These are phyloP conservation scores for Varanus komodoensis DNA, from an alignment of 2,113 vertebrate species.

Conservation along the genomic window DNA sequence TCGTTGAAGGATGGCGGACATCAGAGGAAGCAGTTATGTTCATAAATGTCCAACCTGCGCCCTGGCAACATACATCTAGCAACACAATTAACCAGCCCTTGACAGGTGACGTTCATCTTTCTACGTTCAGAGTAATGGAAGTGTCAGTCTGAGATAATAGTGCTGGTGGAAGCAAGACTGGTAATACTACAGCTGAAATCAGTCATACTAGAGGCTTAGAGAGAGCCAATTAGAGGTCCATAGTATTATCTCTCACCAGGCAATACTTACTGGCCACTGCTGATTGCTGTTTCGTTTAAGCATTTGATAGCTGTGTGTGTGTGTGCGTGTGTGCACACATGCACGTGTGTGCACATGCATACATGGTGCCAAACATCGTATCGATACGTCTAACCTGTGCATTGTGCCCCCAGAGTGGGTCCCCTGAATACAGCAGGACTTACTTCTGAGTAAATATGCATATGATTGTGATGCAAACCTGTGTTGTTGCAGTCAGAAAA, in stretches of 20 bases:
- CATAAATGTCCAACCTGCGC: constrained; percentile 88
- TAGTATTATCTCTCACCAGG: constrained; percentile 78
- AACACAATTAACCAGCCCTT: constrained; percentile 94
- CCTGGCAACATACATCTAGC: constrained; percentile 90
- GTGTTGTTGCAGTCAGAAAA: constrained; percentile 57
- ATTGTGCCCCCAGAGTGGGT: background rate
- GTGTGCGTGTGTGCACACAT: constrained; percentile 4
- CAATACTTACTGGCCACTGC: constrained; percentile 72
- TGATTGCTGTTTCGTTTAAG: constrained; percentile 73
- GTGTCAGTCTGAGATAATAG: constrained; percentile 95
- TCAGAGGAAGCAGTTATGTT: constrained; percentile 87
- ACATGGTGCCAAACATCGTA: constrained; percentile 19
- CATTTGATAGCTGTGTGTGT: constrained; percentile 57
- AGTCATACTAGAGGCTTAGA: constrained; percentile 75
- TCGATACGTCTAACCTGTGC: constrained; percentile 11
- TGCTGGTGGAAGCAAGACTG: constrained; percentile 81
- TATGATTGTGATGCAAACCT: background rate
- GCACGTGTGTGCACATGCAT: constrained; percentile 30
- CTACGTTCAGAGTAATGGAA: constrained; percentile 92
- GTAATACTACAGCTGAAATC: constrained; percentile 82
- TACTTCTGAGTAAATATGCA: background rate
- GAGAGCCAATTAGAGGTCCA: constrained; percentile 82
- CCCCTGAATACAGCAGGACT: background rate
- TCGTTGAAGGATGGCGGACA: constrained; percentile 85
- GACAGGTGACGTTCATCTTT: constrained; percentile 97